Evolutionary conservation across 35 echinoderm and acorn worm species (phyloP).

Genomic region (Amphiura filiformis): DNA sequence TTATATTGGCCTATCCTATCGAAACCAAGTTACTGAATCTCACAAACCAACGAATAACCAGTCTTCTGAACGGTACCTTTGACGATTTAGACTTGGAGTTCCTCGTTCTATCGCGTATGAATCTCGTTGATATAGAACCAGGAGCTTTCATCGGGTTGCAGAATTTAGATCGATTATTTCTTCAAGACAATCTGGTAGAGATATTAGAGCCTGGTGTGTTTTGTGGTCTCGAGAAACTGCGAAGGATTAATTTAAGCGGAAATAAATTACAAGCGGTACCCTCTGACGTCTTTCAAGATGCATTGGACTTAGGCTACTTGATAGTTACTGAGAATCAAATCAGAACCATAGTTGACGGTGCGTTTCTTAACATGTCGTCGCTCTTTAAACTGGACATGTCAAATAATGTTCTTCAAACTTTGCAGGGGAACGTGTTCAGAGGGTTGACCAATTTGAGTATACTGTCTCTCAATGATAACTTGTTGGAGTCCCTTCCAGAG

Average conservation of each 20-base stretch:
- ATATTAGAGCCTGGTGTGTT: background rate
- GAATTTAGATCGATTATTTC: background rate
- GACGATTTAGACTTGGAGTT: background rate
- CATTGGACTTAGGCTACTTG: background rate
- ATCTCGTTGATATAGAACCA: background rate
- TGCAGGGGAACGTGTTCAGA: background rate
- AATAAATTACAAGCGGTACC: background rate
- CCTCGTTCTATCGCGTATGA: background rate
- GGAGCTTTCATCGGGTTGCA: background rate
- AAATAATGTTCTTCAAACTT: background rate
- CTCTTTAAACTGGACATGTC: background rate
- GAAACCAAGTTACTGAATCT: background rate
- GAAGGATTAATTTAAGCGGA: background rate
- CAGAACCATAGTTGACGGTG: background rate
- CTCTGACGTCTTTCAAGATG: background rate
- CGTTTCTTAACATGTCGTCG: background rate
- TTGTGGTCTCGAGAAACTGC: background rate
- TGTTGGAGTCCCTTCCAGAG: background rate
- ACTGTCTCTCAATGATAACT: background rate
- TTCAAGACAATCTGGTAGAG: background rate
- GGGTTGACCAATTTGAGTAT: background rate
- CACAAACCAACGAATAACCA: background rate
- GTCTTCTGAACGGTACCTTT: background rate
- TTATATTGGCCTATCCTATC: background rate
- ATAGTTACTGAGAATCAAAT: background rate